These are phyloP conservation scores for Raja brachyura DNA, from an alignment of 2,113 vertebrate species.

Conservation along the genomic window DNA sequence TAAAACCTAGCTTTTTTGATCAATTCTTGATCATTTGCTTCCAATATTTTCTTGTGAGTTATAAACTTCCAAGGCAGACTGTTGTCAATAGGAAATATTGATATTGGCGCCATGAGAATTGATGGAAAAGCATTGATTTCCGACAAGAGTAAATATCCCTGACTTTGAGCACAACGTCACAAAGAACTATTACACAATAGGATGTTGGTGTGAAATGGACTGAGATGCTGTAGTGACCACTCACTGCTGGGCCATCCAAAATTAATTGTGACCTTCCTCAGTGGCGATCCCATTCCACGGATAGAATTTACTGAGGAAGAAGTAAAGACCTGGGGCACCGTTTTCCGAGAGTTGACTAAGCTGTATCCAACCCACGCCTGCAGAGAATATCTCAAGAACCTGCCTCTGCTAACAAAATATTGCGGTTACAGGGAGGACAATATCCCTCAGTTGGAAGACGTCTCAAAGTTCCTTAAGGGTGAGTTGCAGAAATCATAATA, in stretches of 20 bases:
- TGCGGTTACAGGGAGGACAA: conserved; percentile 92
- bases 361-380: conserved; percentile 91
- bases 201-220: background rate
- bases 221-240: background rate
- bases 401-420: conserved; percentile 81
- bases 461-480: conserved; percentile 91
- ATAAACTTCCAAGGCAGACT: too few species aligned
- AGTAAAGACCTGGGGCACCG: conserved; percentile 88
- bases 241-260: background rate
- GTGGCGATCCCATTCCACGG: conserved; percentile 79
- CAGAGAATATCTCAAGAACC: conserved; percentile 88
- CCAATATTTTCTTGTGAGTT: too few species aligned
- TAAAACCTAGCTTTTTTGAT: too few species aligned
- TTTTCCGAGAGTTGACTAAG: conserved; percentile 87
- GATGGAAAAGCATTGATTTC: background rate
- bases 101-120: background rate
- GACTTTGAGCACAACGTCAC: background rate
- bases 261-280: conserved; percentile 45
- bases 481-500: background rate
- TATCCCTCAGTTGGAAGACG: conserved; percentile 92
- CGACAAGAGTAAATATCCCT: background rate
- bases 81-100: background rate
- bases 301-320: conserved; percentile 93
- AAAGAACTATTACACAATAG: background rate
- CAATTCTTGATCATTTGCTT: too few species aligned